These are phyloP conservation scores for Botia almorhae DNA, from an alignment of 2,797 vertebrate species.

Conservation along the genomic window DNA sequence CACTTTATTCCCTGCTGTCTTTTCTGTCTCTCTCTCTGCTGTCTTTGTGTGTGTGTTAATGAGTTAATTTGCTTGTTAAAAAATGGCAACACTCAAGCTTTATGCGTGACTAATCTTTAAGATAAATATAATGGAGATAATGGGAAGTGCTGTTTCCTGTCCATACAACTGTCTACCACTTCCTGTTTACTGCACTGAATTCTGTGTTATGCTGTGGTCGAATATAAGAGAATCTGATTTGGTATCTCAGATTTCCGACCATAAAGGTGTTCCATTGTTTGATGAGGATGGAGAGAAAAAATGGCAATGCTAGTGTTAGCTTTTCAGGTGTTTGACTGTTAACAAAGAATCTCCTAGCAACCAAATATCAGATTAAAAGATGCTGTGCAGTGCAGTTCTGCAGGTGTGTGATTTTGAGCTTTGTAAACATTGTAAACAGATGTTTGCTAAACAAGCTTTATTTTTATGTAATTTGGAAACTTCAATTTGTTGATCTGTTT, in stretches of 20 bases:
- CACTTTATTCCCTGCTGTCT: constrained; percentile 30
- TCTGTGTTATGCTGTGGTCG: not conserved
- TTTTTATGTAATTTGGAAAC: not conserved
- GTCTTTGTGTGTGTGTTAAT: constrained; percentile 49
- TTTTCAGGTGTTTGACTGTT: not conserved
- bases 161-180: not conserved
- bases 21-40: constrained; percentile 57
- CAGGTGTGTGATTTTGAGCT: no score
- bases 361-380: no score
- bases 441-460: no score
- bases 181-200: not conserved
- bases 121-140: not conserved
- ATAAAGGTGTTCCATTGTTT: not conserved
- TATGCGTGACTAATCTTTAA: constrained; percentile 20
- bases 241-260: no score
- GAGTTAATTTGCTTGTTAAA: constrained; percentile 55
- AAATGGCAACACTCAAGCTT: constrained; percentile 36
- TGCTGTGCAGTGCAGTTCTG: no score
- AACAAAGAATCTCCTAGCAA: no score
- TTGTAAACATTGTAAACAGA: no score
- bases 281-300: not conserved
- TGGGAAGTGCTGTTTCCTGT: not conserved
- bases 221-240: not conserved
- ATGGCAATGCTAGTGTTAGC: not conserved
- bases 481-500: not conserved